A percentile compares a stretch with the other conserved stretches of the same genome.
phyloP scores from a whole-genome alignment of 2,888 invertebrate species.

The Abscondita cerata region DNA sequence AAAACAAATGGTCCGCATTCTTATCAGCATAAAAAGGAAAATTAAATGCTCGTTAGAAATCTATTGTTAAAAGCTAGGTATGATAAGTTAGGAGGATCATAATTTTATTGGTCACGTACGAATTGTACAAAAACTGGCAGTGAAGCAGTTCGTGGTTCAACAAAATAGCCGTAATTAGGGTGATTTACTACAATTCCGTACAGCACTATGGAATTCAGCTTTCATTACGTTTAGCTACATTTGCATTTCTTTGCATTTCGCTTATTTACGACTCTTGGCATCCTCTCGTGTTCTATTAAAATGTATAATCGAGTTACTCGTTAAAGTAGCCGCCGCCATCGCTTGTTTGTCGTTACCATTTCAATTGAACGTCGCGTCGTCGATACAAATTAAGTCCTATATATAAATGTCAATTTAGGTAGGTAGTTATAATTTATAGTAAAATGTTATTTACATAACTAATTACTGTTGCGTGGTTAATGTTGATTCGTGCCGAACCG shows the following conservation, averaged over 20 bases:
- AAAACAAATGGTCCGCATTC: too few species aligned
- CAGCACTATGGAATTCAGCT: constrained; percentile 20
- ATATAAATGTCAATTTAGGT: constrained; percentile 23
- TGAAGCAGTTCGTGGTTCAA: constrained; percentile 13
- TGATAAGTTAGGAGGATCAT: constrained; percentile 17
- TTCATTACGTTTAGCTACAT: constrained; percentile 27
- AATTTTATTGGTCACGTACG: constrained; percentile 25
- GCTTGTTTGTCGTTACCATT: neutral
- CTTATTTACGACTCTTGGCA: constrained; percentile 14
- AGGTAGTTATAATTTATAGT: constrained; percentile 18
- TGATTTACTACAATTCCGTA: constrained; percentile 28
- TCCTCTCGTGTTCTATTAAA: constrained; percentile 15
- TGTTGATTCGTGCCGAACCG: constrained; percentile 28
- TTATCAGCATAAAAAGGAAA: neutral
- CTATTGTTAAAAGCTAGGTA: neutral
- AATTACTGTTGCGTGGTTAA: constrained; percentile 29
- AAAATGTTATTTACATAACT: constrained; percentile 30
- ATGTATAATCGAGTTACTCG: constrained; percentile 14
- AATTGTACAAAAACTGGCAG: constrained; percentile 19
- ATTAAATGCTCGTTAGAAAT: constrained; percentile 4
- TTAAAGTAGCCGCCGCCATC: neutral
- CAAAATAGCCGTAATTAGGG: constrained; percentile 25
- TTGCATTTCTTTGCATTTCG: constrained; percentile 27
- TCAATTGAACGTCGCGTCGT: constrained; percentile 8
- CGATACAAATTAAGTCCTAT: constrained; percentile 21